Conservation (phyloP, 2,113 vertebrate genomes). For the Labeo rohita region DNA sequence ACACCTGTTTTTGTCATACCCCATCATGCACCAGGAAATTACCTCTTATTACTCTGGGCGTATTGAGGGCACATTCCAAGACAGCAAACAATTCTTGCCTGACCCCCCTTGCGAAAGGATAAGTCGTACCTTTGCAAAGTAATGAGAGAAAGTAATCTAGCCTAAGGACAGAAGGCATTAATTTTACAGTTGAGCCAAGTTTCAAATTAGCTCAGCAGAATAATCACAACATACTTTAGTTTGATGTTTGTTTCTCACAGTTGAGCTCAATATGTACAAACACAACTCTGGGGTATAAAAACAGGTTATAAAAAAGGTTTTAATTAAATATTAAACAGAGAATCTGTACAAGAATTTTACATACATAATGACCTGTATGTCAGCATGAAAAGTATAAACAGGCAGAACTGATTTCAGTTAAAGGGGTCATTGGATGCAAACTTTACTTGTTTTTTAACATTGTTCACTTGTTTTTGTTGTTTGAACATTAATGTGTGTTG, state of each 20-base stretch:
- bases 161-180: conserved; percentile 7
- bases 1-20: background rate
- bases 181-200: conserved; percentile 23
- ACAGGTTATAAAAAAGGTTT: conserved; percentile 10
- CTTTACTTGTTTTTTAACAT: too few relatives aligned
- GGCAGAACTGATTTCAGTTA: background rate
- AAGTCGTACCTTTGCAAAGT: conserved; percentile 43
- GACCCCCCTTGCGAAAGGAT: conserved; percentile 7
- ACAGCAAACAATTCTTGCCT: conserved; percentile 38
- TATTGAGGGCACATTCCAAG: conserved; percentile 41
- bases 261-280: background rate
- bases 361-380: conserved; percentile 2
- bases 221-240: conserved; percentile 27
- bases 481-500: too few relatives aligned
- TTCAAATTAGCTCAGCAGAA: conserved; percentile 15
- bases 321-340: conserved; percentile 21
- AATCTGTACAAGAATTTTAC: conserved; percentile 2
- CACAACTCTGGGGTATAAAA: background rate
- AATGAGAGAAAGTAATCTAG: conserved; percentile 25
- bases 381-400: background rate
- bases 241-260: background rate
- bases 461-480: too few relatives aligned
- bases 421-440: too few relatives aligned
- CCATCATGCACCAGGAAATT: background rate
- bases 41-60: conserved; percentile 12